Conservation (phyloP, 1,140 invertebrate species). For the Ylistrum balloti region DNA sequence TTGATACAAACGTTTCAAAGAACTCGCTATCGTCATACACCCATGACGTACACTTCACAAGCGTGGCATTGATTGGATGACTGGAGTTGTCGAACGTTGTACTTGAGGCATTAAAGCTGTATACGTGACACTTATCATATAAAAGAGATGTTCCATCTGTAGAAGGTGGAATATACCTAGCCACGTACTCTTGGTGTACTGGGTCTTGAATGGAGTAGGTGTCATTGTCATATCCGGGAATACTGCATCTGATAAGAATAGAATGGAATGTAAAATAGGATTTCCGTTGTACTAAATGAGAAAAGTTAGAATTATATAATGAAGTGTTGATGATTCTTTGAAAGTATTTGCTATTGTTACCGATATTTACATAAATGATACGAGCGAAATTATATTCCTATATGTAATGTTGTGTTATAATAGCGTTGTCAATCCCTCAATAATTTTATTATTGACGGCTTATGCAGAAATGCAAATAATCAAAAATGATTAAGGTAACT, state of each 20-base stretch:
- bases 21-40: conserved; percentile 61
- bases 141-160: neutral
- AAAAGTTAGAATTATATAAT: too few species aligned
- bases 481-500: too few species aligned
- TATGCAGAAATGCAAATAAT: too few species aligned
- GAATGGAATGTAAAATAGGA: too few species aligned
- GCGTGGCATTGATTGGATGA: conserved; percentile 43
- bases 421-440: too few species aligned
- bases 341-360: too few species aligned
- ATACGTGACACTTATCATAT: conserved; percentile 58
- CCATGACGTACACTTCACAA: conserved; percentile 57
- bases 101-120: neutral
- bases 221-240: conserved; percentile 64
- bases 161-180: conserved; percentile 52
- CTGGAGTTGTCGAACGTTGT: conserved; percentile 6
- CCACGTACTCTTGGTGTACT: conserved; percentile 53
- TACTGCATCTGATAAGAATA: conserved; percentile 61
- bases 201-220: conserved; percentile 58
- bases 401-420: too few species aligned
- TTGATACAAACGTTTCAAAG: conserved; percentile 54
- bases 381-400: too few species aligned
- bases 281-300: too few species aligned
- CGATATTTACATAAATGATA: too few species aligned
- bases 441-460: too few species aligned
- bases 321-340: too few species aligned